Conservation (phyloP, 92 coral and sea anemone species). For the Meandrina meandrites region DNA sequence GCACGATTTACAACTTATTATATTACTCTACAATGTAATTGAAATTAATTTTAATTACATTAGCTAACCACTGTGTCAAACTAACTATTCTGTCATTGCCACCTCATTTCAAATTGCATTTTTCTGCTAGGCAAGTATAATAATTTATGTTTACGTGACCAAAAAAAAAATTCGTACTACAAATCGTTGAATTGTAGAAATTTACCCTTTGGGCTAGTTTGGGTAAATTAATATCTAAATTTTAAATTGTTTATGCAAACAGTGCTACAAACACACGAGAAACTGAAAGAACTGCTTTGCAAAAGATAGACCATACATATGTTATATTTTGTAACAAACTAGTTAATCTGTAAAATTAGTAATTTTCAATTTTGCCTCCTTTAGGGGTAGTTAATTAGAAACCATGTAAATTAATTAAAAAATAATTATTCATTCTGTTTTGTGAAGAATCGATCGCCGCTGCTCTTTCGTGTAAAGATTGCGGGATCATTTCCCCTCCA, state of each 20-base stretch:
- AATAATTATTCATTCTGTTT: background rate
- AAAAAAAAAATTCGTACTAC: conserved; percentile 9
- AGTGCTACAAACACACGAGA: background rate
- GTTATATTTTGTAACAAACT: background rate
- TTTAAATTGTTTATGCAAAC: background rate
- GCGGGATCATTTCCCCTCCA: background rate
- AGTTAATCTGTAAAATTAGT: background rate
- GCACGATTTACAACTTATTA: background rate
- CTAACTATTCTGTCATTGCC: background rate
- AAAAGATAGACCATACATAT: background rate
- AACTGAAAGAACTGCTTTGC: conserved; percentile 7
- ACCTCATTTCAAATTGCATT: background rate
- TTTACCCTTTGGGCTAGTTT: conserved; percentile 5
- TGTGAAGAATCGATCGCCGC: background rate
- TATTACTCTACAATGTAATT: background rate
- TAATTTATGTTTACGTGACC: conserved; percentile 11
- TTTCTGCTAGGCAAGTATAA: background rate
- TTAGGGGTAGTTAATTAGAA: background rate
- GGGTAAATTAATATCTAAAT: background rate
- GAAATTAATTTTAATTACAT: background rate
- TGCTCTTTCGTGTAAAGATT: background rate
- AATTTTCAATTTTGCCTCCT: too few relatives aligned
- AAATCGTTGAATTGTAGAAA: background rate
- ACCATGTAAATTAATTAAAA: conserved; percentile 1
- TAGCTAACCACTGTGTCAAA: background rate